Percentiles rank a stretch among this genome's conserved stretches.
These are phyloP conservation scores for Galago senegalensis DNA, from an alignment of 2,797 vertebrate species.

Conservation along the genomic window DNA sequence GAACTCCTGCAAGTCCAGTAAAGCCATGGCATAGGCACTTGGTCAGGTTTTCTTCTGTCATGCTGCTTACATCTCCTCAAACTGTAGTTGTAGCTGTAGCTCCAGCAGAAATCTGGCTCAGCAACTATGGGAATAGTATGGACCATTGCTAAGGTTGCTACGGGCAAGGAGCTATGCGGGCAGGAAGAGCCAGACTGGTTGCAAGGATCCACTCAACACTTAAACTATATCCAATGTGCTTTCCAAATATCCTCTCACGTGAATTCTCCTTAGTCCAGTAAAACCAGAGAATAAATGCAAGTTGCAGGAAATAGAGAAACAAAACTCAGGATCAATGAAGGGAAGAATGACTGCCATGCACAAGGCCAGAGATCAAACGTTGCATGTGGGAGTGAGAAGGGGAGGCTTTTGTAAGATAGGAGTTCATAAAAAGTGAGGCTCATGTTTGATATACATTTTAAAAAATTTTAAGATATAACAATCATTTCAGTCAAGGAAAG, in stretches of 20 bases:
- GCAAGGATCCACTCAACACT: neutral
- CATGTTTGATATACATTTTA: neutral
- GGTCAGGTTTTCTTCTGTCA: neutral
- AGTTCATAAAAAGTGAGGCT: neutral
- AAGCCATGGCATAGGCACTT: neutral
- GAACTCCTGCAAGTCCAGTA: neutral
- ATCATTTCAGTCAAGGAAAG: neutral
- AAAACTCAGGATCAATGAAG: neutral
- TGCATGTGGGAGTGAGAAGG: neutral
- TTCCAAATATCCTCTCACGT: neutral
- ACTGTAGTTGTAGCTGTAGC: neutral
- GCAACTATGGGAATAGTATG: neutral
- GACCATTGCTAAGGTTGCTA: neutral
- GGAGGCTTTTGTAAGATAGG: neutral
- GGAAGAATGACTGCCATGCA: neutral
- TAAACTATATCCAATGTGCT: neutral
- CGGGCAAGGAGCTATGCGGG: neutral
- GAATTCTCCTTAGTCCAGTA: neutral
- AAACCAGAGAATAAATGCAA: neutral
- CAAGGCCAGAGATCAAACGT: neutral
- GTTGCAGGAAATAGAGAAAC: neutral
- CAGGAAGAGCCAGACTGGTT: neutral
- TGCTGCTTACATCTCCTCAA: neutral
- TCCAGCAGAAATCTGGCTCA: neutral
- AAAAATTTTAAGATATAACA: neutral